Conservation (phyloP, 2,113 vertebrate species). For the Salminus brasiliensis region DNA sequence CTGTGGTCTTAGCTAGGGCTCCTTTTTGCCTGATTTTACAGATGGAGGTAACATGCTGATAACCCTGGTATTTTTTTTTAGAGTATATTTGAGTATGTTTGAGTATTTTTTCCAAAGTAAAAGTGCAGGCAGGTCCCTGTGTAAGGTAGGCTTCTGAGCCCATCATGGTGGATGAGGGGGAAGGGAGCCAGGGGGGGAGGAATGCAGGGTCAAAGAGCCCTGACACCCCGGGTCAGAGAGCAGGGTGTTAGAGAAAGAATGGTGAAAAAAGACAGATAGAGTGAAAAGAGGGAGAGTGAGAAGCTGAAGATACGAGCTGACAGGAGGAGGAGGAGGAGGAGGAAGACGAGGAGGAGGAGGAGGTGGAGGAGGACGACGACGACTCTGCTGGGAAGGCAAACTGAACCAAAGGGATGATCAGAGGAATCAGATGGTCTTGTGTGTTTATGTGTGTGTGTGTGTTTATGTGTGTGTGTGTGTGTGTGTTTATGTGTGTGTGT, state of each 20-base stretch:
- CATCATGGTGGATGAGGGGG: conserved; percentile 17
- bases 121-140: conserved; percentile 28
- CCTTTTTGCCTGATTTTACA: no score
- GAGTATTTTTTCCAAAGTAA: no score
- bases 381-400: conserved; percentile 3
- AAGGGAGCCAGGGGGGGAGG: background rate
- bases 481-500: background rate
- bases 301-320: conserved; percentile 17
- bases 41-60: no score
- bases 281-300: conserved; percentile 39
- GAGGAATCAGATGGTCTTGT: background rate
- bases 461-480: background rate
- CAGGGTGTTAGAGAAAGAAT: conserved; percentile 41
- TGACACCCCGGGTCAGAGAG: conserved; percentile 50
- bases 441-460: background rate
- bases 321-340: background rate
- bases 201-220: conserved; percentile 38
- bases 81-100: no score
- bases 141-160: conserved; percentile 8
- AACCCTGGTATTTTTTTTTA: no score
- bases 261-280: conserved; percentile 40
- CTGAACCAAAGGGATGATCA: conserved; percentile 7
- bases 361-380: no score
- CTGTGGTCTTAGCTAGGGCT: no score
- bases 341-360: no score